Evolutionary conservation across 2,888 invertebrate species (phyloP), one percentile per base, ranked within the genome.

Genomic region (Nephrotoma flavescens): DNA sequence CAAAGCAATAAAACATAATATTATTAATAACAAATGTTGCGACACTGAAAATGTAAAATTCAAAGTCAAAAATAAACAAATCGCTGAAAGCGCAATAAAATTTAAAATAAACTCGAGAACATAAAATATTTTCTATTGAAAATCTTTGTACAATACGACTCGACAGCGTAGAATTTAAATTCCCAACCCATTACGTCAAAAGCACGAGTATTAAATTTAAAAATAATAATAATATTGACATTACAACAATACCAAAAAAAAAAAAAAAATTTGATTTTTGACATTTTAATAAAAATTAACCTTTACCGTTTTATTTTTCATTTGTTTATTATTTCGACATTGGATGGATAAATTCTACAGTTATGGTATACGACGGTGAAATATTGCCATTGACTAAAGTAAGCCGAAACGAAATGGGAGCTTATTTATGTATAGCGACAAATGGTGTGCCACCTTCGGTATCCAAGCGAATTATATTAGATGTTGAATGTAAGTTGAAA

Each of bases 361-460:
- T 96, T 89, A 94, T 94, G 88, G 95, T 95, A 88, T 96, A 96
- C 92, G 96, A 97, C 89, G 97, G 97, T 31, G 96, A 97, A 90
- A 95, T 96, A 88, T 93, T 97, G 90, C 96, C 96, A 90, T 92
- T 97, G 90, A 96, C 96, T 90, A 95, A 96, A 92, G 96, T 97
- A 92, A 96, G 96, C 90, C 94, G 97, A 90, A 95, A 95, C 87
- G 97, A 97, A 89, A 92, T 92, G 92, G 92, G 92, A 87, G 92
- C 92, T 87, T 92, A 92, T 90, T 89, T 92, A 86, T 92, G 92
- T 89, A 92, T 92, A 88, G 92, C 91, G 88, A 92, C 96, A 90
- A 97, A 97, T 91, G 96, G 96, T 83, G 96, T 97, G 41, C 97
- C 97, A 52, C 97, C 97, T 86, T 97, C 97, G 52, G 97, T 97